Percentiles rank a stretch among this genome's conserved stretches.
Evolutionary conservation across 2,113 vertebrate species (phyloP).

Genomic region (Varanus komodoensis): DNA sequence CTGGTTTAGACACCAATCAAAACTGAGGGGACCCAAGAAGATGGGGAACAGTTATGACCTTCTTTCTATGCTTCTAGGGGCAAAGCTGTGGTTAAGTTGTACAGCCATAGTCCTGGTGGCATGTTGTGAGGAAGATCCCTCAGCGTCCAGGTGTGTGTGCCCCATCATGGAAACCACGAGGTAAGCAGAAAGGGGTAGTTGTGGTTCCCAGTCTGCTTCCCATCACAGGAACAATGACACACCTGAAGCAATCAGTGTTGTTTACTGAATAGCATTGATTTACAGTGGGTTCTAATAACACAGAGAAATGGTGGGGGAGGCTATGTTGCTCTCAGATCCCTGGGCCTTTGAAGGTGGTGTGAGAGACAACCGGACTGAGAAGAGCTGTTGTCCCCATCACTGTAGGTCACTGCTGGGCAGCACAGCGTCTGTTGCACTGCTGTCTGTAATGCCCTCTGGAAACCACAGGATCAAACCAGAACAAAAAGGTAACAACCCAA

Average conservation of each 20-base stretch:
- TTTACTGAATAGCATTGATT: not conserved
- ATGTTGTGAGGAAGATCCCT: not conserved
- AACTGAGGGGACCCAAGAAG: not conserved
- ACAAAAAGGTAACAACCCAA: not conserved
- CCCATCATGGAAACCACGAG: not conserved
- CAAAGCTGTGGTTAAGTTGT: not conserved
- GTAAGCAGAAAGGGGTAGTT: not conserved
- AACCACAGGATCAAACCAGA: too few species aligned
- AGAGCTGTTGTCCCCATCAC: too few species aligned
- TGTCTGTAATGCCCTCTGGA: not conserved
- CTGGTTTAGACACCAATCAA: not conserved
- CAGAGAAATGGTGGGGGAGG: not conserved
- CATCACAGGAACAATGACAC: not conserved
- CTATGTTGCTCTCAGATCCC: not conserved
- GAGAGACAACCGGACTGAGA: not conserved
- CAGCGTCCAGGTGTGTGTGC: not conserved
- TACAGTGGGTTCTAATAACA: not conserved
- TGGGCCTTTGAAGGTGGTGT: not conserved
- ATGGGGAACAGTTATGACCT: not conserved
- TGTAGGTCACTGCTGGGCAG: not conserved
- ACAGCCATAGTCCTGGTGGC: not conserved
- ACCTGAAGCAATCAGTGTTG: not conserved
- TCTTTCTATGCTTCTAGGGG: not conserved
- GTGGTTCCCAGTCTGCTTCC: too few species aligned
- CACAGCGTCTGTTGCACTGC: not conserved